Conservation (phyloP, 2,888 invertebrate genomes). For the Ceraclea dissimilis region DNA sequence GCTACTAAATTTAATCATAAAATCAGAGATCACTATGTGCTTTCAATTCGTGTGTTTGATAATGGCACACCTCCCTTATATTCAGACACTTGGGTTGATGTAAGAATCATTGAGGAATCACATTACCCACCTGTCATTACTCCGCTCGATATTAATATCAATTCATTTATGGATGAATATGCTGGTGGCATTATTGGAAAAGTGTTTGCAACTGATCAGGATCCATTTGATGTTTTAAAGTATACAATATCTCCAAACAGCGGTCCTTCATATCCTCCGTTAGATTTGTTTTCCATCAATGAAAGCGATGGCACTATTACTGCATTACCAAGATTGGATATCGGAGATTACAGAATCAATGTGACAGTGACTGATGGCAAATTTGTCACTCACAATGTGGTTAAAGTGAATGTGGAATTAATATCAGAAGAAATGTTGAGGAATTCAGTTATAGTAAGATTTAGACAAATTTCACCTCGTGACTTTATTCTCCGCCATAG, state of each 20-base stretch:
- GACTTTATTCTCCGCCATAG: constrained; percentile 81
- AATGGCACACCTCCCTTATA: constrained; percentile 84
- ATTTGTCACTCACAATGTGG: constrained; percentile 66
- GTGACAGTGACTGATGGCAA: constrained; percentile 92
- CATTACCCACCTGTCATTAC: constrained; percentile 87
- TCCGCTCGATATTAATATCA: constrained; percentile 78
- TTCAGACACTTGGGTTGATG: constrained; percentile 74
- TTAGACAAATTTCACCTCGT: constrained; percentile 73
- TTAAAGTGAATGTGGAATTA: constrained; percentile 71
- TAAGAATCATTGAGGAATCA: constrained; percentile 84
- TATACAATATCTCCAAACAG: constrained; percentile 60
- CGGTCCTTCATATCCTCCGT: constrained; percentile 54
- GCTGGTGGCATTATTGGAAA: constrained; percentile 82
- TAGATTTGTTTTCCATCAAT: constrained; percentile 73
- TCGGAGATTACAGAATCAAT: constrained; percentile 81
- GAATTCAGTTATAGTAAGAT: constrained; percentile 75
- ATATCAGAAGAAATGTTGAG: constrained; percentile 80
- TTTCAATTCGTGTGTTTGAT: constrained; percentile 87
- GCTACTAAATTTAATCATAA: constrained; percentile 80
- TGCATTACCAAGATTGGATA: constrained; percentile 75
- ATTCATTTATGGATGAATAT: constrained; percentile 85
- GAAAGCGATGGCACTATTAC: constrained; percentile 71
- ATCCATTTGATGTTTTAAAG: constrained; percentile 82
- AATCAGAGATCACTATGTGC: constrained; percentile 69
- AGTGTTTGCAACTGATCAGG: constrained; percentile 84